Conservation (phyloP, 2,888 invertebrate species). For the Phania funesta region DNA sequence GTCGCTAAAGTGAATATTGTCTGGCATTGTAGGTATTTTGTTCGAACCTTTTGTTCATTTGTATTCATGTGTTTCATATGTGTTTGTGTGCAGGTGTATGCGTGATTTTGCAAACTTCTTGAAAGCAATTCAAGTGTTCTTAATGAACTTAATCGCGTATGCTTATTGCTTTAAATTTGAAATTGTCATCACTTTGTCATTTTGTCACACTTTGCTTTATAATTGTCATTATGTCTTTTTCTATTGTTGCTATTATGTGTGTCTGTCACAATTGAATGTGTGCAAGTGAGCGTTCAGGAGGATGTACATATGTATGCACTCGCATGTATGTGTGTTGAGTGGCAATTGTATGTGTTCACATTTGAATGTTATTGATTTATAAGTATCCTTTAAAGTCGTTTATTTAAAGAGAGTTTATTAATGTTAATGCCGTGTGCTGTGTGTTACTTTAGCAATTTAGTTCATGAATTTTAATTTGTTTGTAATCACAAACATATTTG, state of each 20-base stretch:
- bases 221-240: conserved; percentile 47
- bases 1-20: background rate
- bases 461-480: conserved; percentile 54
- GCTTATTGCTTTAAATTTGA: conserved; percentile 77
- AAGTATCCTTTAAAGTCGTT: conserved; percentile 24
- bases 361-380: conserved; percentile 48
- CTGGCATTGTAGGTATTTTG: background rate
- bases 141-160: conserved; percentile 79
- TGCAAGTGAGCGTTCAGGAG: background rate
- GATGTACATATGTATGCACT: too few species aligned
- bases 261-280: conserved; percentile 25
- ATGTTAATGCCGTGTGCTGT: conserved; percentile 37
- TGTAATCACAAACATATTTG: background rate
- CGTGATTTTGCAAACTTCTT: conserved; percentile 41
- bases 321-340: background rate
- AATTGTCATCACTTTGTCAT: conserved; percentile 73
- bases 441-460: conserved; percentile 27
- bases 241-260: conserved; percentile 37
- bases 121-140: conserved; percentile 66
- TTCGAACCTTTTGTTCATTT: conserved; percentile 33
- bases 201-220: conserved; percentile 72
- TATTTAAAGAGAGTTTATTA: conserved; percentile 11
- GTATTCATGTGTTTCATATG: background rate
- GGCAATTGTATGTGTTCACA: background rate
- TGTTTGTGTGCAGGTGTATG: background rate